These are phyloP conservation scores for Alloscopus bannaensis DNA, from an alignment of 2,888 invertebrate genomes.

Conservation along the genomic window DNA sequence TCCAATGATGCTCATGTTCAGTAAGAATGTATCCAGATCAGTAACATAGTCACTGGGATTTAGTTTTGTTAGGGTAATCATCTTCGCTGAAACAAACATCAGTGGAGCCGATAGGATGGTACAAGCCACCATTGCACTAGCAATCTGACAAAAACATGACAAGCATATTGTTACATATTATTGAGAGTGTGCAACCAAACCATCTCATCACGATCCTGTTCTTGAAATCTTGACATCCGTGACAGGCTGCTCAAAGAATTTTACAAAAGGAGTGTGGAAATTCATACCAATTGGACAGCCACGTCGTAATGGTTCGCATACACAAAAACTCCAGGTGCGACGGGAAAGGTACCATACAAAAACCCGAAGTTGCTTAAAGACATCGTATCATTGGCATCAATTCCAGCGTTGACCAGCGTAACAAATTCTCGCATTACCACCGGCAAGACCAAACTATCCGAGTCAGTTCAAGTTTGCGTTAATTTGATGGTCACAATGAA, in stretches of 20 bases:
- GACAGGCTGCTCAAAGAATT: neutral
- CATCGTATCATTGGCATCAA: constrained; percentile 83
- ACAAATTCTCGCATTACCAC: constrained; percentile 91
- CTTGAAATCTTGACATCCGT: too few relatives aligned
- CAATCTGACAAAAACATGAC: constrained; percentile 81
- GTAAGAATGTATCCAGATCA: constrained; percentile 86
- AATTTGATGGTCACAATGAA: neutral
- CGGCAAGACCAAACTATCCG: constrained; percentile 83
- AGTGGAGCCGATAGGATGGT: constrained; percentile 95
- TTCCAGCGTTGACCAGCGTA: constrained; percentile 80
- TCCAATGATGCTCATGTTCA: constrained; percentile 89
- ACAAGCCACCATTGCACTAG: constrained; percentile 94
- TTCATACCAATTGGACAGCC: constrained; percentile 90
- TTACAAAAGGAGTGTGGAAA: constrained; percentile 69
- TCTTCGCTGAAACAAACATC: constrained; percentile 96
- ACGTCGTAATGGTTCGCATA: constrained; percentile 91
- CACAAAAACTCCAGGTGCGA: constrained; percentile 81
- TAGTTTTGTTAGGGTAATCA: constrained; percentile 85
- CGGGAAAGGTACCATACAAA: constrained; percentile 94
- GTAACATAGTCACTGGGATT: constrained; percentile 84
- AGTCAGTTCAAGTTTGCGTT: neutral
- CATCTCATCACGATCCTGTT: constrained; percentile 3
- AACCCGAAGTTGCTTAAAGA: constrained; percentile 95
- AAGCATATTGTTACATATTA: neutral
- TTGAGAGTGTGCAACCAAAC: neutral